Evolutionary conservation across 2,888 invertebrate genomes (phyloP), one percentile per base, ranked within the genome.

Genomic region (Coelinius sp.): DNA sequence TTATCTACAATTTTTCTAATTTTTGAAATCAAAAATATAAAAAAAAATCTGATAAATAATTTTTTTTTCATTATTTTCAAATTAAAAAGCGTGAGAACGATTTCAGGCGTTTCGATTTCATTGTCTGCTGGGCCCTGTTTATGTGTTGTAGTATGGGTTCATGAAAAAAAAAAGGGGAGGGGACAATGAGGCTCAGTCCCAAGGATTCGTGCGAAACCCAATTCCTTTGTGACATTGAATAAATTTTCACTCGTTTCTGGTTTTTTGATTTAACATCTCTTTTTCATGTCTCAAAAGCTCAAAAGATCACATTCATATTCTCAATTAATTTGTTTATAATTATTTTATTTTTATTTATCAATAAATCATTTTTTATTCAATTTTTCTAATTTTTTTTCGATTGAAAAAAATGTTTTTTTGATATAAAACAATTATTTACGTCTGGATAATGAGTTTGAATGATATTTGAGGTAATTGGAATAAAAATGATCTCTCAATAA

Each of bases 141-240:
- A 31, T 59, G 59, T 56, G 7, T 20, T 1, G 17, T 17, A 31
- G 59, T 31, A 14, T 59, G 14, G 20, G 59, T 25, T 53, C 6
- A 17, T 17, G 31, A 8, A 14, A 31, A 35, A 53, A 53, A 53
- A 25, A 14, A 14, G 53, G 59, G 20, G 35, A 59, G 59, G 59
- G 35, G 17, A 59, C 59, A 59, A 59, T 59, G 59, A 59, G 59
- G 8, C 59, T 59, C 59, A 14, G 59, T 35, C 59, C 59, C 59
- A 59, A 59, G 59, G 59, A 59, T 59, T 59, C 59, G 59, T 35
- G 35, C 59, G 59, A 59, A 59, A 59, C 59, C 53, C 53, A 53
- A 53, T 53, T 59, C 35, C 59, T 59, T 59, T 59, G 59, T 59
- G 59, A 59, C 59, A 59, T 35, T 59, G 59, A 59, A 59, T 31